A percentile compares a stretch with the other conserved stretches of the same genome.
Conservation (phyloP, 2,113 vertebrate genomes). For the Accipiter virgatus region DNA sequence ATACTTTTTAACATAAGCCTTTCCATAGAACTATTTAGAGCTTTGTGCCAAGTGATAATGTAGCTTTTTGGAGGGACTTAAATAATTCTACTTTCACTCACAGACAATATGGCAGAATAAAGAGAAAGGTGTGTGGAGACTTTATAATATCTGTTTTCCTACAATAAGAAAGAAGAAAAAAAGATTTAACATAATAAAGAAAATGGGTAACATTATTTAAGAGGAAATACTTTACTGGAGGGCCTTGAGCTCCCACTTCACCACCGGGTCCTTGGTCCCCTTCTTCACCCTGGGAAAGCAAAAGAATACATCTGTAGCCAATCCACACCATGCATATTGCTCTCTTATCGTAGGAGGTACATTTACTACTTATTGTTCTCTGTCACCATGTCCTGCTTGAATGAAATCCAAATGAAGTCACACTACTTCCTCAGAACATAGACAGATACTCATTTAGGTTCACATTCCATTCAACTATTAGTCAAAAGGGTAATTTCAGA, state of each 20-base stretch:
- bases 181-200: neutral
- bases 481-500: neutral
- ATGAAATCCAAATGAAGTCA: neutral
- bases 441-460: neutral
- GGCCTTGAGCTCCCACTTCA: conserved; percentile 89
- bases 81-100: neutral
- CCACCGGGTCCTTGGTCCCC: conserved; percentile 89
- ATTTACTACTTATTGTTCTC: neutral
- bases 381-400: neutral
- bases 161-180: neutral
- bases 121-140: neutral
- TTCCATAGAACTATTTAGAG: neutral
- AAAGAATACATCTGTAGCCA: neutral
- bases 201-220: neutral
- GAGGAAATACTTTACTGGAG: conserved; percentile 81
- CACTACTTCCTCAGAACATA: neutral
- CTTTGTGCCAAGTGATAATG: neutral
- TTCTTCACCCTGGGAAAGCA: conserved; percentile 85
- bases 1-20: neutral
- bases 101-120: neutral
- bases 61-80: neutral
- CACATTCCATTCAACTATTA: neutral
- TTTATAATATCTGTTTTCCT: neutral
- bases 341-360: neutral
- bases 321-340: neutral